Evolutionary conservation across 2,113 vertebrate genomes (phyloP).

Genomic region (Alligator sinensis): DNA sequence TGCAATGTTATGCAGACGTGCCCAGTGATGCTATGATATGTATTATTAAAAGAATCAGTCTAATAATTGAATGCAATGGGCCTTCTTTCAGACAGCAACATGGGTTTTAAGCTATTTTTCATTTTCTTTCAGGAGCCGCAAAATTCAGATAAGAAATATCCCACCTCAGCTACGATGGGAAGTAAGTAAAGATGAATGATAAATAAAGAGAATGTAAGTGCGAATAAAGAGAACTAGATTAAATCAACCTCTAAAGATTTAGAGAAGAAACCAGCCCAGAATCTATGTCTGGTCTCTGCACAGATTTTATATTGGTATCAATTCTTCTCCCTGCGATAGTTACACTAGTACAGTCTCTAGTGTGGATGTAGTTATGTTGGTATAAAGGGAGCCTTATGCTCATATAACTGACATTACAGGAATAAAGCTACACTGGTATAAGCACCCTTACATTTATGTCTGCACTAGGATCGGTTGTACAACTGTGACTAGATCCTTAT

Average conservation of each 20-base stretch:
- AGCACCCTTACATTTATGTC: not conserved
- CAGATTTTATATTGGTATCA: not conserved
- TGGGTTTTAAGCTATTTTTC: not conserved
- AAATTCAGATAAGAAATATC: conserved; percentile 95
- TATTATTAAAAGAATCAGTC: too few relatives aligned
- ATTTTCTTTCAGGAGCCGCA: conserved; percentile 87
- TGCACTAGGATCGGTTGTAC: too few relatives aligned
- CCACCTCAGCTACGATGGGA: conserved; percentile 96
- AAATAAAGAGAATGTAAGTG: not conserved
- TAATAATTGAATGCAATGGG: fast-evolving
- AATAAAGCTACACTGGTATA: not conserved
- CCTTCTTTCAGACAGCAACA: fast-evolving
- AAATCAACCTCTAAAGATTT: not conserved
- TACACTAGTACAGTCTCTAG: not conserved
- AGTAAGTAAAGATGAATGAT: conserved; percentile 76
- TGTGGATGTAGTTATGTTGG: not conserved
- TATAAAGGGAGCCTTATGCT: not conserved
- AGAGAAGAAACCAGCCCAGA: fast-evolving
- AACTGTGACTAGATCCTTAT: too few relatives aligned
- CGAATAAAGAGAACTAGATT: fast-evolving
- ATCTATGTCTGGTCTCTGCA: not conserved
- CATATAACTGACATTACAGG: fast-evolving
- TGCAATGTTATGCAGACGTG: too few relatives aligned
- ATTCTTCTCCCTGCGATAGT: not conserved
- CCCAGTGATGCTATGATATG: too few relatives aligned